A percentile compares a stretch with the other conserved stretches of the same genome.
Evolutionary conservation across 2,888 invertebrate species (phyloP).

Genomic region (Aricia artaxerxes): DNA sequence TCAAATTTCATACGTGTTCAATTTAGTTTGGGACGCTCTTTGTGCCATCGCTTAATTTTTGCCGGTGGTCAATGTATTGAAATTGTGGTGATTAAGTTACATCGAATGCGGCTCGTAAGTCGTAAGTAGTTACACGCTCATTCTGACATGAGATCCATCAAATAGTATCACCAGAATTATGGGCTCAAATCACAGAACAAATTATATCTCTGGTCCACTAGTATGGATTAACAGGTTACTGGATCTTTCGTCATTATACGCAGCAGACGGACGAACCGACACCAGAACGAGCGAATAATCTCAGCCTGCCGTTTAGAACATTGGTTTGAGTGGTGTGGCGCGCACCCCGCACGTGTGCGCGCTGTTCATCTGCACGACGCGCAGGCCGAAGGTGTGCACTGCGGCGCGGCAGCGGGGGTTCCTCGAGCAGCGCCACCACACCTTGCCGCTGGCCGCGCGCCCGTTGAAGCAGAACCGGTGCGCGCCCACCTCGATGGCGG

Average conservation of each 20-base stretch:
- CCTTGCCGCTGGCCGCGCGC: constrained; percentile 74
- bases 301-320: constrained; percentile 51
- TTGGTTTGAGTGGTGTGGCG: constrained; percentile 71
- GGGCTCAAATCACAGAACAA: too few species aligned
- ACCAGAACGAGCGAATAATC: not conserved
- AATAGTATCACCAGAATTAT: too few species aligned
- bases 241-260: too few species aligned
- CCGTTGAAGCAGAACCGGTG: constrained; percentile 77
- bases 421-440: constrained; percentile 76
- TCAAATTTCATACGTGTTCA: not conserved
- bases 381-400: constrained; percentile 72
- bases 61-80: constrained; percentile 4
- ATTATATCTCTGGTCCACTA: too few species aligned
- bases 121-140: not conserved
- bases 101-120: not conserved
- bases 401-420: constrained; percentile 75
- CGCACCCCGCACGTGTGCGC: constrained; percentile 75
- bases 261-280: not conserved
- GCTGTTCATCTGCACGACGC: constrained; percentile 77
- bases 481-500: constrained; percentile 74
- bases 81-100: not conserved
- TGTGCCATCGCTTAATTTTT: constrained; percentile 55
- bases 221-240: too few species aligned
- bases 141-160: not conserved
- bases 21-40: constrained; percentile 57